Base-by-base conservation (phyloP, 1,140 invertebrate genomes). In the Hylaeus anthracinus region DNA sequence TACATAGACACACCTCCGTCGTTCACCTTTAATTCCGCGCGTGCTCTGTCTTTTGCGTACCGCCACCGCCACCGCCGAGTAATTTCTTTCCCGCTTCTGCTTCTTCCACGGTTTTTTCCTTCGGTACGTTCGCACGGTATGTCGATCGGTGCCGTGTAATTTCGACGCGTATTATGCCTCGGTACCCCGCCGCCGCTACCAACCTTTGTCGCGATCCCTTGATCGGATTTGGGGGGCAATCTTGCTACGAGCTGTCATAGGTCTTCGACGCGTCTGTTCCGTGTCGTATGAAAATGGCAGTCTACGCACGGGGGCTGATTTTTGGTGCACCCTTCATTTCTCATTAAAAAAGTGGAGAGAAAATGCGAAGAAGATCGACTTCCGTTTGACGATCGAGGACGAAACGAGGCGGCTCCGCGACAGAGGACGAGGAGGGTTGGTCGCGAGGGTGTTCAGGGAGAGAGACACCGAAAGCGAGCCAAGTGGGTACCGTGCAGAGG, bases 1-100 rank as follows among this genome's bases (percentile, higher is more conserved):
- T 92, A 91, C 90, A 90, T 92, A 88, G 88, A 85, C 87, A 90
- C 90, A 91, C 87, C 88, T 90, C 83, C 85, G 72, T 88, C 90
- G 86, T 88, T 90, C 88, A 87, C 83, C 83, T 92, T 90, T 86
- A 89, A 86, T 89, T 89, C 83, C 80, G 26, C 69, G 74, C 55
- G 55, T 37, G 14, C 84, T 81, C 71, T 83, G 80, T 84, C 86
- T 82, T 84, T 86, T 74, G 51, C 84, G 43, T 39, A 45, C 58
- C 66, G 69, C 60, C 63, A 15, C 39, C 64, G 69, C n/a, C 64
- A 12, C 26, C 15, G 61, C 51, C 77, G 58, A 72, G 60, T 61
- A 61, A 78, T 82, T 82, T 70, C 55, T 74, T 77, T 76, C 65
- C 70, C 48, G 26, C 37, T 53, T 48, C 37, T 2, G 2, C 10